phyloP scores from a whole-genome alignment of 2,888 invertebrate species.

The Eristalinus aeneus region DNA sequence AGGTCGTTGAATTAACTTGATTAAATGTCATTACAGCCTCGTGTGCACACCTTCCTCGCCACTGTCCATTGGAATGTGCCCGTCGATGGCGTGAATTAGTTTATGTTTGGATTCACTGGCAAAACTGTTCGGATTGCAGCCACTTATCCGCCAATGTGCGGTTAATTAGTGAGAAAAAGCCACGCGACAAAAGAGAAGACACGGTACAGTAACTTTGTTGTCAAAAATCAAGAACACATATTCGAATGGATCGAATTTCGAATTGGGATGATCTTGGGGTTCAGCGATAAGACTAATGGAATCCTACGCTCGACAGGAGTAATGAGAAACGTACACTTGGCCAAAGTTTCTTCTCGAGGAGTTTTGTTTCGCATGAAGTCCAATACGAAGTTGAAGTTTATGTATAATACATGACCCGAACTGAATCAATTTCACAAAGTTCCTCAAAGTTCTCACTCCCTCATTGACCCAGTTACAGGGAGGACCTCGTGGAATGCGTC shows the following conservation, averaged over 20 bases:
- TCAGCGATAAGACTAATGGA: not conserved
- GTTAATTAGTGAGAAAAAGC: not conserved
- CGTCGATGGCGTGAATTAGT: not conserved
- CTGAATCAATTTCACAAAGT: not conserved
- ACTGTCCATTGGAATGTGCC: not conserved
- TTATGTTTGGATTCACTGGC: not conserved
- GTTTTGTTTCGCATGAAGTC: not conserved
- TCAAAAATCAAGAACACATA: not conserved
- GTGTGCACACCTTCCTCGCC: not conserved
- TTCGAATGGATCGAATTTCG: no score
- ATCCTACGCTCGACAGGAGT: not conserved
- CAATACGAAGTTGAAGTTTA: not conserved
- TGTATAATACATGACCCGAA: not conserved
- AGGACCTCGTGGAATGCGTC: not conserved
- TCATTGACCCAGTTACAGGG: not conserved
- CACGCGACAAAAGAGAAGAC: no score
- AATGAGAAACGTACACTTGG: not conserved
- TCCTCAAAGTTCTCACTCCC: not conserved
- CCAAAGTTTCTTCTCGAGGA: not conserved
- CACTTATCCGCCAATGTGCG: not conserved
- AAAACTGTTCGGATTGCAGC: not conserved
- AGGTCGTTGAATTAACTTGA: conserved; percentile 3
- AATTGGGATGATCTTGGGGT: not conserved
- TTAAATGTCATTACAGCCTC: conserved; percentile 3
- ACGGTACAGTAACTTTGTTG: no score